Base-by-base conservation (phyloP, 2,888 invertebrate species). In the Clusia tigrina region DNA sequence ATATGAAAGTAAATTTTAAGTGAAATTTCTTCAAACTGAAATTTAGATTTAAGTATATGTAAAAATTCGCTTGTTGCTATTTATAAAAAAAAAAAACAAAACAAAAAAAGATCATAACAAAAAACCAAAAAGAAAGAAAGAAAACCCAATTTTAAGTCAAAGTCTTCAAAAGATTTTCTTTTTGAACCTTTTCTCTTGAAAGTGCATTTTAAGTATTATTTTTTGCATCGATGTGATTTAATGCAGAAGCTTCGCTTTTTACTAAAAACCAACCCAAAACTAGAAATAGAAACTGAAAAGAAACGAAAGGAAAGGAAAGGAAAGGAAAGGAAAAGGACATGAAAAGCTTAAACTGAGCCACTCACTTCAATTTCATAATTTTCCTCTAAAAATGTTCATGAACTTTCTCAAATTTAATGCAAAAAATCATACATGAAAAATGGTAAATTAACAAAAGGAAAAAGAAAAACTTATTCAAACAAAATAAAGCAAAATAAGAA, bases 1-100 rank as follows among this genome's bases (percentile, higher is more conserved):
- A 54, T 64, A 46, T 60, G 51, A 48, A 20, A 20, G 18, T 48
- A 20, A 42, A 20, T 48, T 48, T 48, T 48, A 48, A 48, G 48
- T 48, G 48, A 20, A 20, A 48, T 48, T 48, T 20, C 48, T 6
- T 15, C 3, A 42, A 42, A 42, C 42, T 42, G 42, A 42, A 42
- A 42, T 42, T 42, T 42, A 15, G 10, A 42, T n/a, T 42, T 42
- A 42, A 60, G 52, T 66, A 63, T 62, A 73, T 77, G 78, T 77
- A 78, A n/a, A n/a, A 69, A 77, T 78, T 76, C 69, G 78, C 78
- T 78, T 78, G 78, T 78, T 78, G 79, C 78, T 78, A 77, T 78
- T 75, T 76, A 76, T 76, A 76, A 71, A 74, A 66, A 71, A 64
- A 71, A 73, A 66, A 64, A 64, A 58, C 63, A 66, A 67, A 56